phyloP scores from a whole-genome alignment of 2,797 vertebrate species.

The Limosa lapponica region DNA sequence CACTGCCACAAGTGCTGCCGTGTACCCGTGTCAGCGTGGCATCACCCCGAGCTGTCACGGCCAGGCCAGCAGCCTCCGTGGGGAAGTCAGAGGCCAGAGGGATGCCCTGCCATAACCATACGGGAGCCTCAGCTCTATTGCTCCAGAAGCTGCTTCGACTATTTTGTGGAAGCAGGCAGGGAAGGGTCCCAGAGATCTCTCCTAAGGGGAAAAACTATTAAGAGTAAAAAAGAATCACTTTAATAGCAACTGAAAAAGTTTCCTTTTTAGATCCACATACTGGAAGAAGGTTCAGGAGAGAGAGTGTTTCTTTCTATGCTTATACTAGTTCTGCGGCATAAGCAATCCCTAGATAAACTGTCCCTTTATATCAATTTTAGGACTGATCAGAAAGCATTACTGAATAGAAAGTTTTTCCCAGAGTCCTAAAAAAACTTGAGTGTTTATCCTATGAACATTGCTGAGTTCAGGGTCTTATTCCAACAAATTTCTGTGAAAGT shows the following conservation, averaged over 20 bases:
- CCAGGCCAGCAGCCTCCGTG: fast-evolving
- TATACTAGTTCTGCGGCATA: background rate
- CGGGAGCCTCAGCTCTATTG: fast-evolving
- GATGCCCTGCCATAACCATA: background rate
- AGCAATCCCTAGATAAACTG: background rate
- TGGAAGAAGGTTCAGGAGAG: background rate
- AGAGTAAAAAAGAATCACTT: background rate
- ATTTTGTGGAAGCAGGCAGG: background rate
- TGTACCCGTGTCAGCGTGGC: fast-evolving
- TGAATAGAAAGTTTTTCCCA: background rate
- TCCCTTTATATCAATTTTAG: background rate
- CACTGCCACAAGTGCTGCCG: background rate
- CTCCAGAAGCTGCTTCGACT: background rate
- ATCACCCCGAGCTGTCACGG: background rate
- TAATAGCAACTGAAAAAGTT: background rate
- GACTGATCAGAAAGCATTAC: background rate
- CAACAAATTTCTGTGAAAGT: background rate
- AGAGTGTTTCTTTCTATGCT: background rate
- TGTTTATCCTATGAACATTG: background rate
- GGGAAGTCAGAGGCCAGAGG: background rate
- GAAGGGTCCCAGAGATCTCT: background rate
- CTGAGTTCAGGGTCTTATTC: background rate
- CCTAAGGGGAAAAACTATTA: background rate
- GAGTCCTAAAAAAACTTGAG: background rate
- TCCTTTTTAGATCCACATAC: background rate